These are phyloP conservation scores for Talpa occidentalis DNA, from an alignment of 2,113 vertebrate species.

Conservation along the genomic window DNA sequence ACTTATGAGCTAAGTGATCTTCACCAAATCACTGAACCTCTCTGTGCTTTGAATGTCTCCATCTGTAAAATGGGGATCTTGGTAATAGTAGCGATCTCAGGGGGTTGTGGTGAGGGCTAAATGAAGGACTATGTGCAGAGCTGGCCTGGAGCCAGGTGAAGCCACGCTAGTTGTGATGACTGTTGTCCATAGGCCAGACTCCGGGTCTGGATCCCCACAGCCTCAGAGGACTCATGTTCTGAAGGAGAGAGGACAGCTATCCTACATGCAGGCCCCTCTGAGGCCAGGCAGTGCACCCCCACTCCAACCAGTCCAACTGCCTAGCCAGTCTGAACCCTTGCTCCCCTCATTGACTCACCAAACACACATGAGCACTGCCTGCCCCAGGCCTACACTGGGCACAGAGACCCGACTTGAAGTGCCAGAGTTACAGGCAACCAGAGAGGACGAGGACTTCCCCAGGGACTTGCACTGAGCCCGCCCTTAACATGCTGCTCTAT, in stretches of 20 bases:
- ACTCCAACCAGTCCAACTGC: background rate
- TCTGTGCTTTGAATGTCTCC: constrained; percentile 5
- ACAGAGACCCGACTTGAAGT: background rate
- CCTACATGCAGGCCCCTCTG: background rate
- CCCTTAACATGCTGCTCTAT: background rate
- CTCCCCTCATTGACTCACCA: background rate
- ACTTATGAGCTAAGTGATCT: background rate
- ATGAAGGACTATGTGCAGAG: background rate
- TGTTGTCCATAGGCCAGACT: background rate
- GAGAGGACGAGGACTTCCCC: background rate
- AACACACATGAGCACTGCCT: background rate
- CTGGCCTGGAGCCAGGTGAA: background rate
- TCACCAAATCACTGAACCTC: background rate
- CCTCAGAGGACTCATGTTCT: background rate
- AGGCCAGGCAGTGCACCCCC: background rate
- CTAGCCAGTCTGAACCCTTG: background rate
- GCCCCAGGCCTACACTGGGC: background rate
- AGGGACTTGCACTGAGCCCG: background rate
- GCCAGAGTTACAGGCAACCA: background rate
- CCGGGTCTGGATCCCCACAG: background rate
- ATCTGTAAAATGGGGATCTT: background rate
- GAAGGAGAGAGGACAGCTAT: background rate
- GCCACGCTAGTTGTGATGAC: background rate
- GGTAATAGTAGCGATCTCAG: background rate
- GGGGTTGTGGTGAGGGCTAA: background rate